A percentile compares a stretch with the other conserved stretches of the same genome.
Conservation (phyloP, 2,888 invertebrate genomes). For the Amphimallon solstitiale region DNA sequence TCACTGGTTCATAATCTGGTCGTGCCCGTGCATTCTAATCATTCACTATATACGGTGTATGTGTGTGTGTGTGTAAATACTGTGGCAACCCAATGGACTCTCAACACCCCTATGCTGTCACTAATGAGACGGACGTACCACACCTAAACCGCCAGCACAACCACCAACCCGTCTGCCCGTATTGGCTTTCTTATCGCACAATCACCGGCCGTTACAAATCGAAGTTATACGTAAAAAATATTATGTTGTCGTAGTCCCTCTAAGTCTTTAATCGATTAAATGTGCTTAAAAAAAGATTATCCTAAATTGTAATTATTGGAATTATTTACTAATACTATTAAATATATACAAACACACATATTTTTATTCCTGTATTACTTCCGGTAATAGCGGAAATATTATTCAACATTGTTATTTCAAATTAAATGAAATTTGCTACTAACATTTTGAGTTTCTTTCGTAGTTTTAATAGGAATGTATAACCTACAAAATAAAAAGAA, state of each 20-base stretch:
- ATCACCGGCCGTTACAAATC: background rate
- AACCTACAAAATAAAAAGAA: too few relatives aligned
- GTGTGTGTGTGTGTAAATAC: conserved; percentile 5
- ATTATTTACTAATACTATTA: too few relatives aligned
- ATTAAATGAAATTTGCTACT: too few relatives aligned
- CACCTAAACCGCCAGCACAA: conserved; percentile 27
- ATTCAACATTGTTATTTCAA: too few relatives aligned
- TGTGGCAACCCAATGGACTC: conserved; percentile 2
- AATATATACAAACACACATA: too few relatives aligned
- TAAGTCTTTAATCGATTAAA: background rate
- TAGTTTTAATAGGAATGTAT: too few relatives aligned
- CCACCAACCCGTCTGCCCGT: background rate
- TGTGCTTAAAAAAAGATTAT: too few relatives aligned
- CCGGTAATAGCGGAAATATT: too few relatives aligned
- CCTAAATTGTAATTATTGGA: too few relatives aligned
- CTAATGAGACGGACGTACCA: conserved; percentile 15
- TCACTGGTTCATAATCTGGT: conserved; percentile 47
- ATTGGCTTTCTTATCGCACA: conserved; percentile 4
- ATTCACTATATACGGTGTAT: conserved; percentile 33
- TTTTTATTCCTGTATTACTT: too few relatives aligned
- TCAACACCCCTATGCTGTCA: conserved; percentile 21
- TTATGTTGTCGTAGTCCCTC: conserved; percentile 20
- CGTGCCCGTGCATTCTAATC: conserved; percentile 49
- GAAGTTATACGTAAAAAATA: conserved; percentile 13
- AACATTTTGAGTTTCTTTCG: too few relatives aligned